Conservation (phyloP, 2,888 invertebrate species). For the Ennomos erosarius region DNA sequence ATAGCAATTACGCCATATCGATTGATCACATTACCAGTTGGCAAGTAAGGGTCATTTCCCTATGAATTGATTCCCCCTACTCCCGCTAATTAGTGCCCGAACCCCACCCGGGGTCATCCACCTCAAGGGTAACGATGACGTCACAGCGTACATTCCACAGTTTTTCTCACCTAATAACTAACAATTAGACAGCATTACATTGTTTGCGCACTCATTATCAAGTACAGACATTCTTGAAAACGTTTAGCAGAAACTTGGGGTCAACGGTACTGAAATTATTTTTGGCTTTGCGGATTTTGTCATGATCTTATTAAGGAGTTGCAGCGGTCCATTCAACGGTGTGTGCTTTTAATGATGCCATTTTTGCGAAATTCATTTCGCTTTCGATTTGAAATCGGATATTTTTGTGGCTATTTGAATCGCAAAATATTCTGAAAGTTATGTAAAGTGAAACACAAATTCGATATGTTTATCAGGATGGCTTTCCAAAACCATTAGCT, state of each 20-base stretch:
- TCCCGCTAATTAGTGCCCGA: slow-evolving; percentile 45
- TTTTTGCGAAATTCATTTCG: slow-evolving; percentile 20
- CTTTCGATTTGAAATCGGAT: slow-evolving; percentile 17
- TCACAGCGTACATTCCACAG: slow-evolving; percentile 58
- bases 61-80: slow-evolving; percentile 45
- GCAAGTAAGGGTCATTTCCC: slow-evolving; percentile 40
- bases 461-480: slow-evolving; percentile 9
- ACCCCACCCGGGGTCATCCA: slow-evolving; percentile 54
- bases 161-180: slow-evolving; percentile 69
- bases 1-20: slow-evolving; percentile 39
- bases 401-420: neutral
- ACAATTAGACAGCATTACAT: slow-evolving; percentile 66
- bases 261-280: slow-evolving; percentile 62
- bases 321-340: slow-evolving; percentile 25
- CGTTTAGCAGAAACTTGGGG: slow-evolving; percentile 51
- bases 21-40: slow-evolving; percentile 32
- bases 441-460: neutral
- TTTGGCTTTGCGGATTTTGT: slow-evolving; percentile 47
- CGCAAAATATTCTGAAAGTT: neutral
- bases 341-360: slow-evolving; percentile 23
- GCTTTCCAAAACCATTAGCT: neutral
- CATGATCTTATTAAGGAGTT: slow-evolving; percentile 39
- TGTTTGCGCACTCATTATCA: slow-evolving; percentile 60
- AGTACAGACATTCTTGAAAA: slow-evolving; percentile 50
- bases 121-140: slow-evolving; percentile 57